Base-by-base conservation (phyloP, 2,888 invertebrate genomes). In the Tenthredo livida region DNA sequence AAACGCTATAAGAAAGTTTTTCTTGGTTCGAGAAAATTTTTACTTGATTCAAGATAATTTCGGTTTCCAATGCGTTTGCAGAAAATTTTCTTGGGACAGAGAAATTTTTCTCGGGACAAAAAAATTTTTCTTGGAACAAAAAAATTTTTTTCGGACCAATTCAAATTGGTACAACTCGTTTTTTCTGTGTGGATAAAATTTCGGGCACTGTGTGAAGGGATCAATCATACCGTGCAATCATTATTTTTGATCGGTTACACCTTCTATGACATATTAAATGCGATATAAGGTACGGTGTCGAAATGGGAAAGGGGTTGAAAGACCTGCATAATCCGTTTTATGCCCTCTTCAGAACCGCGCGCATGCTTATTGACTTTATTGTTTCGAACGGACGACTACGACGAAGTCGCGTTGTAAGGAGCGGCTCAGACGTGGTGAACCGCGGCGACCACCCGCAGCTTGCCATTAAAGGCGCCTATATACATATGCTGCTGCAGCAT, bases 361-460 rank as follows among this genome's bases (percentile, higher is more conserved):
- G 80, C 80, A 80, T 61, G 80, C 80, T 80, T 43, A 80, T 80
- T 61, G 37, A 80, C 61, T 61, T 40, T 83, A 83, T 83, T 83
- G 83, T 83, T 83, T 70, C 47, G 40, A 83, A 80, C 15, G 58
- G 37, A 21, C 43, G 40, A 21, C 61, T n/a, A 80, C 61, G 58
- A 50, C 25, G 15, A 61, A 17, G 58, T 58, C 40, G 80, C 80
- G 77, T 80, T n/a, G 58, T 37, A 29, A 43, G 47, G 25, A 70
- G 47, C 50, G 47, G 65, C 67, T 47, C 7, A 43, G 67, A 47
- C 80, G 77, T 47, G 50, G 37, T 54, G 50, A 88, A 91, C 3
- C 90, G 89, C 89, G 78, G 84, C 91, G 91, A 91, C 92, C 91
- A 92, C 92, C 90, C 92, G 90, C 86, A 88, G 91, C 85, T 90